phyloP scores from a whole-genome alignment of 1,140 invertebrate species.

The Sycophaga agraensis region DNA sequence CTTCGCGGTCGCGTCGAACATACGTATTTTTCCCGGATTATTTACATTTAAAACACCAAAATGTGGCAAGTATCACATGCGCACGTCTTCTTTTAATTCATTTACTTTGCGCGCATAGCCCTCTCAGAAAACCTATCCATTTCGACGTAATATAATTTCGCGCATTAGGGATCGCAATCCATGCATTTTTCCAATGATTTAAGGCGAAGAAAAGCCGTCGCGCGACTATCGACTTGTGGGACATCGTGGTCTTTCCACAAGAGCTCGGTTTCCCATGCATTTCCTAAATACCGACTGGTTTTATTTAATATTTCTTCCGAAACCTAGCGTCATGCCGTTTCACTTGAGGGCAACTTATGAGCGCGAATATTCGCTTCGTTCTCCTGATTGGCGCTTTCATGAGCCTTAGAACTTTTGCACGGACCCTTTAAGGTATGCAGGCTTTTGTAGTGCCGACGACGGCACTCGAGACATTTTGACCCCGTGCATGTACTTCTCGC shows the following conservation, averaged over 20 bases:
- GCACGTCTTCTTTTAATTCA: neutral
- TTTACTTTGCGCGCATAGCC: constrained; percentile 30
- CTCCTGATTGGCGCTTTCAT: no score
- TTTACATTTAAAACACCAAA: constrained; percentile 35
- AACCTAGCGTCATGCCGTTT: no score
- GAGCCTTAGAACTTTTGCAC: no score
- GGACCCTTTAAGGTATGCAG: no score
- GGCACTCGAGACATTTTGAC: no score
- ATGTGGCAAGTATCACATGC: constrained; percentile 38
- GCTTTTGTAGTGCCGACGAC: no score
- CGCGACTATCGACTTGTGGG: constrained; percentile 2
- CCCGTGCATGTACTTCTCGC: no score
- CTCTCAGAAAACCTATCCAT: constrained; percentile 18
- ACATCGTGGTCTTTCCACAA: constrained; percentile 9
- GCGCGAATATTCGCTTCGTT: no score
- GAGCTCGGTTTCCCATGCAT: constrained; percentile 30
- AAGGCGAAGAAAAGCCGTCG: neutral
- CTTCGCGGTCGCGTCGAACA: constrained; percentile 40
- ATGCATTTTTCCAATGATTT: constrained; percentile 1
- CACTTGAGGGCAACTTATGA: no score
- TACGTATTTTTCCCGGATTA: constrained; percentile 28
- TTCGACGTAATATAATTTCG: no score
- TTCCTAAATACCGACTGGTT: constrained; percentile 9
- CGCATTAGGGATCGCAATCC: neutral
- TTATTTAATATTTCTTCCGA: constrained; percentile 7